Base-by-base conservation (phyloP, 2,797 vertebrate species). In the Halcyon chelicuti region DNA sequence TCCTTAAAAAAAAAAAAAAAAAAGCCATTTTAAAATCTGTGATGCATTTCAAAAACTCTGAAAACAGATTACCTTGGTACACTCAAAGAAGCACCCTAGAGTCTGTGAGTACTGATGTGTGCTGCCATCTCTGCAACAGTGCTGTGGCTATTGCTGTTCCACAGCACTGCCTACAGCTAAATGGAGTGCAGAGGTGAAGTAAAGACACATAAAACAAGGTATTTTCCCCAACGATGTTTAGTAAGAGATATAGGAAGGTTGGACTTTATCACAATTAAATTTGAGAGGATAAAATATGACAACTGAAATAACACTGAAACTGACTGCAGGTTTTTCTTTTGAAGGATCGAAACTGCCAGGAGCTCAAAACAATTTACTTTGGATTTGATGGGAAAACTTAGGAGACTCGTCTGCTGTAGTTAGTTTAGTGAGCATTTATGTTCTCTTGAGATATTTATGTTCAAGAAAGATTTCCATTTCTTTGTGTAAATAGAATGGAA, bases 11-110 rank as follows among this genome's bases (percentile, higher is more conserved):
- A 92, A 93, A 73, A 92, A 91, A 61, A 93, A 92, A 93, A 73
- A 90, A 88, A 57, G 7, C 7, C 10, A 31, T 76, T 93, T 96
- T 93, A 15, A 70, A 92, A 84, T 96, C 95, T 94, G 39, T 93
- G 76, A 57, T 60, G 44, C 76, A 62, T 97, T 96, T 96, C 74
- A 90, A 25, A 92, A 93, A 87, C 79, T 93, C 88, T 93, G 75
- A 94, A 89, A 96, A 92, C n/a, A 88, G 65, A 89, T 96, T 96
- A 67, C 68, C 33, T 62, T 96, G 58, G 54, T 92, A 84, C 55
- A 71, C 86, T 72, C 3, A 17, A 49, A 85, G 87, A 37, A 58
- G 21, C 40, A 75, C 62, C 63, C 60, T 62, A 75, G 82, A 83
- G 62, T 46, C 60, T 17, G 6, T 72, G 76, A 74, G 52, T 60